A percentile compares a stretch with the other conserved stretches of the same genome.
Evolutionary conservation across 2,888 invertebrate genomes (phyloP).

Genomic region (Diarsia dahlii): DNA sequence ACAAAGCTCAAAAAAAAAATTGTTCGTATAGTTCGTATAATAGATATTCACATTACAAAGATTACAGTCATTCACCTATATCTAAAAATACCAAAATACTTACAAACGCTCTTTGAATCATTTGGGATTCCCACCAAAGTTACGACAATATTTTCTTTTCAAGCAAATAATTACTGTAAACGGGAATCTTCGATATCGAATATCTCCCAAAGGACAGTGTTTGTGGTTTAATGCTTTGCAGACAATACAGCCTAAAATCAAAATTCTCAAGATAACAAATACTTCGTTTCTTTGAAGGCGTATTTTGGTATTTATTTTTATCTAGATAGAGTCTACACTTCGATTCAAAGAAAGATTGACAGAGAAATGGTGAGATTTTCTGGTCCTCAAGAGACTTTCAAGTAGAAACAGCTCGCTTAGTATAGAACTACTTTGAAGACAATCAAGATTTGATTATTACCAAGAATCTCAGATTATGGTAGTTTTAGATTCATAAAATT

Average conservation of each 20-base stretch:
- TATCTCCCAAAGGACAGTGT: constrained; percentile 13
- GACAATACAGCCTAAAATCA: neutral
- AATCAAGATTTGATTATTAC: neutral
- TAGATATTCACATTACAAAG: too few relatives aligned
- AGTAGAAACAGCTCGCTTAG: neutral
- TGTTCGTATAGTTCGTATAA: too few relatives aligned
- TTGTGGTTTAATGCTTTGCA: neutral
- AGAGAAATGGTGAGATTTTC: neutral
- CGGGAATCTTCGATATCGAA: constrained; percentile 8
- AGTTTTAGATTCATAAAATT: neutral
- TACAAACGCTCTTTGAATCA: neutral
- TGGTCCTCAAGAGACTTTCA: neutral
- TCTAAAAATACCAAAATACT: neutral
- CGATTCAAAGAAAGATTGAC: constrained; percentile 1
- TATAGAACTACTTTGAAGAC: neutral
- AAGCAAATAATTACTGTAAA: neutral
- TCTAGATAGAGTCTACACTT: neutral
- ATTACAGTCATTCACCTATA: too few relatives aligned
- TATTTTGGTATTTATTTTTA: constrained; percentile 15
- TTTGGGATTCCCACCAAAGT: constrained; percentile 7
- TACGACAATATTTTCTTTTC: constrained; percentile 25
- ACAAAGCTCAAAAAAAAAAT: too few relatives aligned
- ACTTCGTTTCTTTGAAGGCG: neutral
- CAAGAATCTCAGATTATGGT: neutral
- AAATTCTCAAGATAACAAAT: constrained; percentile 2